phyloP scores from a whole-genome alignment of 1,140 invertebrate species.

The Subanguina moxae region DNA sequence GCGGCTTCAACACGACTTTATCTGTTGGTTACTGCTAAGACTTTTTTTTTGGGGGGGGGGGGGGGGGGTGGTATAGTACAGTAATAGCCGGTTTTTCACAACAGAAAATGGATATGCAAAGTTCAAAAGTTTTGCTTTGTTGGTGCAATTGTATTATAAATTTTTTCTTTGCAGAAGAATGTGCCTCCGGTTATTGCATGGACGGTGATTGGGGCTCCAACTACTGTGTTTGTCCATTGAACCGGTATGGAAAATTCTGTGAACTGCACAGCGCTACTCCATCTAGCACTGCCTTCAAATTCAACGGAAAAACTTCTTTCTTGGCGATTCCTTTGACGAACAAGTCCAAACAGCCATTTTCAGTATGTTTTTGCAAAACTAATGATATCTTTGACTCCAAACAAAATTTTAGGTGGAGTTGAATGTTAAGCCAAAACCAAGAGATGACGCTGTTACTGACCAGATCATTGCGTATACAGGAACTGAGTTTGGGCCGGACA shows the following conservation, averaged over 20 bases:
- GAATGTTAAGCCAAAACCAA: slow-evolving; percentile 27
- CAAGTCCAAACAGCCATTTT: slow-evolving; percentile 14
- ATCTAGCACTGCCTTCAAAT: slow-evolving; percentile 22
- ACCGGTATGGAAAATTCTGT: slow-evolving; percentile 27
- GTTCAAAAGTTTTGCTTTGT: background rate
- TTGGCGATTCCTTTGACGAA: slow-evolving; percentile 34
- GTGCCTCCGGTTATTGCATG: slow-evolving; percentile 41
- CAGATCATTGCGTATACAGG: slow-evolving; percentile 47
- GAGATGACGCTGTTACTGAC: slow-evolving; percentile 18
- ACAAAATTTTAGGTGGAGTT: slow-evolving; percentile 11
- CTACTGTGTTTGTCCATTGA: slow-evolving; percentile 46
- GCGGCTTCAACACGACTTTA: no score
- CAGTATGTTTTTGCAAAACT: background rate
- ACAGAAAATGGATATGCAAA: no score
- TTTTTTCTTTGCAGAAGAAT: slow-evolving; percentile 32
- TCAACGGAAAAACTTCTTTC: slow-evolving; percentile 44
- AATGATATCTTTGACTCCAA: slow-evolving; percentile 1
- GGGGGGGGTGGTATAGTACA: no score
- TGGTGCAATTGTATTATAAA: background rate
- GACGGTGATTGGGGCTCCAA: slow-evolving; percentile 28
- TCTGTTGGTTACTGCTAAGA: no score
- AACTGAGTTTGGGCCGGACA: slow-evolving; percentile 31
- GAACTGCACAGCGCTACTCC: slow-evolving; percentile 11
- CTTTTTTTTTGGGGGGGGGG: no score
- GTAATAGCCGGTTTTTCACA: no score